Conservation (phyloP, 2,113 vertebrate genomes). For the Sigmodon hispidus region DNA sequence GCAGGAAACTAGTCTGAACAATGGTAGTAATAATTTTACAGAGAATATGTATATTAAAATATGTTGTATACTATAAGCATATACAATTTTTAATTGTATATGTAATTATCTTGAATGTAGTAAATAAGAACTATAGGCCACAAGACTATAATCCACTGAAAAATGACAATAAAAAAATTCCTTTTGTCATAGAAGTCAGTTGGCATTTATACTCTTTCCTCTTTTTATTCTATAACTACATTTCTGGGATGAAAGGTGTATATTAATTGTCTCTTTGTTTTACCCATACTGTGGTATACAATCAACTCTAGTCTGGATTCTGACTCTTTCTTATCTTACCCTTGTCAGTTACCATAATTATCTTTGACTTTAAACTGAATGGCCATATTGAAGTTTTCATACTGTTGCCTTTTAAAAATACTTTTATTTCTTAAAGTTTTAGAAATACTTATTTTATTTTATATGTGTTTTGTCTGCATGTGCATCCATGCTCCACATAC, state of each 20-base stretch:
- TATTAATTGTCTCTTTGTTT: background rate
- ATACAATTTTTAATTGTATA: background rate
- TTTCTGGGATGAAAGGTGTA: background rate
- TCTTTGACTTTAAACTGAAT: background rate
- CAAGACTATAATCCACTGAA: background rate
- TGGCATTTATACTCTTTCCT: background rate
- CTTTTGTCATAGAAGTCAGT: background rate
- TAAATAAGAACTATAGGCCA: background rate
- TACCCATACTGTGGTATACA: background rate
- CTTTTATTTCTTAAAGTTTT: background rate
- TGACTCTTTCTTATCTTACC: conserved; percentile 1
- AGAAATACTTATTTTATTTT: background rate
- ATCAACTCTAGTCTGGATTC: conserved; percentile 19
- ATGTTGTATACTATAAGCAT: background rate
- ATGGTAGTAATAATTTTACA: background rate
- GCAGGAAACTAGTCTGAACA: background rate
- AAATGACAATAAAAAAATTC: background rate
- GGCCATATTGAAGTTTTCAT: background rate
- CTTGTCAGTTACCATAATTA: conserved; percentile 2
- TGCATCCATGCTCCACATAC: background rate
- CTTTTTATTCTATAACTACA: background rate
- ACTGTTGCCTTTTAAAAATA: background rate
- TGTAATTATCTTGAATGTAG: background rate
- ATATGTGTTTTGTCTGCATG: background rate
- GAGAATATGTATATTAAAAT: background rate